phyloP scores from a whole-genome alignment of 2,888 invertebrate species.

The Cremastobaeus sp. region DNA sequence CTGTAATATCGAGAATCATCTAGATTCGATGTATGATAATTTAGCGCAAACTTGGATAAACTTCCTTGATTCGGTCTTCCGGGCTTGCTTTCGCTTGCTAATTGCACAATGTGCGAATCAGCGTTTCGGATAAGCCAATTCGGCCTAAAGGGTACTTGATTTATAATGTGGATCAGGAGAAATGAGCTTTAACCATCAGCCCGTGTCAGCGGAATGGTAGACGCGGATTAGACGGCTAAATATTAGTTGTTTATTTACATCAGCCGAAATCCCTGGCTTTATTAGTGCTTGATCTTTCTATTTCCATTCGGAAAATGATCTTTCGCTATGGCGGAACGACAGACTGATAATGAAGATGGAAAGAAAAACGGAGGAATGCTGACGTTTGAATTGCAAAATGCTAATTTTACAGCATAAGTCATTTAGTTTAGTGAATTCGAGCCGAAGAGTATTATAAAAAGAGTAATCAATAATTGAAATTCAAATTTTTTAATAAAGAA shows the following conservation, averaged over 20 bases:
- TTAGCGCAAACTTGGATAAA: conserved; percentile 40
- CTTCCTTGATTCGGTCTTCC: conserved; percentile 11
- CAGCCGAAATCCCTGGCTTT: background rate
- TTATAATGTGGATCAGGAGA: background rate
- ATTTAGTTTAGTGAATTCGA: conserved; percentile 8
- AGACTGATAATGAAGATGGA: conserved; percentile 5
- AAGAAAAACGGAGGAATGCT: background rate
- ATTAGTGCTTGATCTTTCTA: background rate
- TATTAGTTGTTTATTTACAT: conserved; percentile 1
- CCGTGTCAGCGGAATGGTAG: background rate
- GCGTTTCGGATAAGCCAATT: conserved; percentile 14
- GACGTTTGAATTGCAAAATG: conserved; percentile 24
- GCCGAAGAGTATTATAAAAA: background rate
- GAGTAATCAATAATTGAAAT: conserved; percentile 10
- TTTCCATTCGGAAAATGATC: background rate
- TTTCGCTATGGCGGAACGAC: background rate
- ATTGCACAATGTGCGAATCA: conserved; percentile 28
- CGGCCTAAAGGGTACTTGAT: conserved; percentile 1
- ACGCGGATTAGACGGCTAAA: background rate
- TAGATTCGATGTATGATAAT: conserved; percentile 57
- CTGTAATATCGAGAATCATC: background rate
- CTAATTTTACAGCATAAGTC: conserved; percentile 14
- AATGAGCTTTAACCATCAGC: conserved; percentile 5
- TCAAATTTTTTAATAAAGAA: conserved; percentile 9
- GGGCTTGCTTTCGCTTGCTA: conserved; percentile 7